These are phyloP conservation scores for Echinops telfairi DNA, from an alignment of 2,113 vertebrate genomes.

Conservation along the genomic window DNA sequence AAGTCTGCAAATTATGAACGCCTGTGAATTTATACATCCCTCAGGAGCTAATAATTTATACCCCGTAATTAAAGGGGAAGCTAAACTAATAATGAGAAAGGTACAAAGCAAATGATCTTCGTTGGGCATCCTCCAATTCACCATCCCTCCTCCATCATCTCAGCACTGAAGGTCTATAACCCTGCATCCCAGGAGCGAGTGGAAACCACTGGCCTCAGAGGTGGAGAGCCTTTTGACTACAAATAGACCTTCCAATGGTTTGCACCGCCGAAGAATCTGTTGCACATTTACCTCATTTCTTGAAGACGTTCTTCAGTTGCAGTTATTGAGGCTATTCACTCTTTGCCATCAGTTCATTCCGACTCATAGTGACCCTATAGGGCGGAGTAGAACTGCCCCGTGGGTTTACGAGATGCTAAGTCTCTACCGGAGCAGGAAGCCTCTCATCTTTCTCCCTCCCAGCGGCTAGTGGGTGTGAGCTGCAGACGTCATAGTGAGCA, in stretches of 20 bases:
- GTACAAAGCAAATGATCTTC: not conserved
- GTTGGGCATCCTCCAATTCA: not conserved
- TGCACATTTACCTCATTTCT: not conserved
- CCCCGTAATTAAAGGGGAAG: conserved; percentile 30
- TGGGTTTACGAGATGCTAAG: too few species aligned
- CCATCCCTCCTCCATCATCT: not conserved
- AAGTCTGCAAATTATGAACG: not conserved
- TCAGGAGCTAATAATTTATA: conserved; percentile 21
- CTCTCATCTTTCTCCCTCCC: too few species aligned
- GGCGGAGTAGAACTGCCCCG: too few species aligned
- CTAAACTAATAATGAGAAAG: not conserved
- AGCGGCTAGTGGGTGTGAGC: too few species aligned
- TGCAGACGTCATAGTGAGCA: too few species aligned
- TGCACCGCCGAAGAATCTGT: not conserved
- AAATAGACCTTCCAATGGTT: not conserved
- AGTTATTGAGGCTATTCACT: not conserved
- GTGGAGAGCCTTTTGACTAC: not conserved
- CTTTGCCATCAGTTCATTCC: too few species aligned
- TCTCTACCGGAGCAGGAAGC: too few species aligned
- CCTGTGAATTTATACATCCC: not conserved
- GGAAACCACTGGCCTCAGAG: not conserved
- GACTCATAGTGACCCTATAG: too few species aligned
- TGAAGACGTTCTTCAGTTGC: conserved; percentile 7
- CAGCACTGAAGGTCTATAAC: not conserved
- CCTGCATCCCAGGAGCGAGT: not conserved